Evolutionary conservation across 2,113 vertebrate genomes (phyloP).

Genomic region (Progne subis): DNA sequence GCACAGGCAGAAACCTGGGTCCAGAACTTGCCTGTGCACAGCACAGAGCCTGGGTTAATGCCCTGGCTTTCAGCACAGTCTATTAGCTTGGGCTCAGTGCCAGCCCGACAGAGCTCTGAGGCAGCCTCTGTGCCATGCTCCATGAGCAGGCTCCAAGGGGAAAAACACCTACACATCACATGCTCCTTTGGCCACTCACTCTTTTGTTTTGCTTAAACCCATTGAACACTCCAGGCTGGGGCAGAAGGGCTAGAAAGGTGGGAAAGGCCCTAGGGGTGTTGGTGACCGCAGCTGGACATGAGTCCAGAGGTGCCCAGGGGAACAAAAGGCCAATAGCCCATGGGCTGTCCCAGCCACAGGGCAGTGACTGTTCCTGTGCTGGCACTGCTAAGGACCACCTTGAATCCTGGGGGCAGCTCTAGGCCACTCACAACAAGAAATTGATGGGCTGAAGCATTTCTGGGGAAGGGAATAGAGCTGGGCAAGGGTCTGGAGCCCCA

Average conservation of each 20-base stretch:
- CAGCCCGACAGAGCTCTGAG: neutral
- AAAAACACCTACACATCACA: neutral
- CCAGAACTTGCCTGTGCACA: neutral
- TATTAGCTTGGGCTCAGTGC: neutral
- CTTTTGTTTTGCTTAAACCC: neutral
- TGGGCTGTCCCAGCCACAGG: neutral
- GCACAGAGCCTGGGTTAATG: neutral
- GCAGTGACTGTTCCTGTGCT: neutral
- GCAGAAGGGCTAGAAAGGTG: neutral
- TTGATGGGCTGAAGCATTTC: accelerated
- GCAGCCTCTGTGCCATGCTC: accelerated
- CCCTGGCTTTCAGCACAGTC: neutral
- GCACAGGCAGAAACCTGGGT: neutral
- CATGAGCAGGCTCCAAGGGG: neutral
- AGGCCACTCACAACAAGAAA: accelerated
- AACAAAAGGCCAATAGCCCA: too few relatives aligned
- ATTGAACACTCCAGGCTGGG: neutral
- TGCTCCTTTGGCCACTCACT: neutral
- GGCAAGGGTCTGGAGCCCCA: neutral
- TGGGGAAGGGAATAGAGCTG: accelerated
- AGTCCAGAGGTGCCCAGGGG: neutral
- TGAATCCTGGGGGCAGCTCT: accelerated
- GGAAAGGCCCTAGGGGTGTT: neutral
- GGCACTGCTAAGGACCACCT: neutral
- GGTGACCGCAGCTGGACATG: neutral